phyloP scores from a whole-genome alignment of 2,113 vertebrate genomes.

The Alethe diademata region DNA sequence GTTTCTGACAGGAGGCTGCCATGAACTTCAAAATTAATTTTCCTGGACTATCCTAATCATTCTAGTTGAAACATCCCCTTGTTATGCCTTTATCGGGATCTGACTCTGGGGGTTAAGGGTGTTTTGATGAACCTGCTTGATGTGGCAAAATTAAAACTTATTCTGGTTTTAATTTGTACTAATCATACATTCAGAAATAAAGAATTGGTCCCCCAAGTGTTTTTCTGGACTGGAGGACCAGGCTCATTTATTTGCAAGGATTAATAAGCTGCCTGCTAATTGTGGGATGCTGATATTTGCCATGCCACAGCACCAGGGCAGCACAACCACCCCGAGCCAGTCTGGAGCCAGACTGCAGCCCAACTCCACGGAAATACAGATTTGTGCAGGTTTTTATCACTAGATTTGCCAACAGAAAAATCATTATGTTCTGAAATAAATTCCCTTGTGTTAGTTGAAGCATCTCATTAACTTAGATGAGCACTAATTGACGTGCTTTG shows the following conservation, averaged over 20 bases:
- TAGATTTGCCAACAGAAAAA: background rate
- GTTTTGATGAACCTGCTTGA: conserved; percentile 26
- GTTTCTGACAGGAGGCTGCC: conserved; percentile 25
- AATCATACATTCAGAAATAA: conserved; percentile 50
- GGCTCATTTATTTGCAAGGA: background rate
- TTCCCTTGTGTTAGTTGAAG: background rate
- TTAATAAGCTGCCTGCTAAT: conserved; percentile 33
- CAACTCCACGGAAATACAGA: background rate
- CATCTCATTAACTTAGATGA: background rate
- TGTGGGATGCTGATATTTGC: background rate
- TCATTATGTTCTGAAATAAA: background rate
- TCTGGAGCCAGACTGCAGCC: background rate
- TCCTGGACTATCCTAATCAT: conserved; percentile 27
- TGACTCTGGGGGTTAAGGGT: conserved; percentile 9
- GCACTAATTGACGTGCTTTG: background rate
- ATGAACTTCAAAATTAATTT: conserved; percentile 52
- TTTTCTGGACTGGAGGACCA: conserved; percentile 40
- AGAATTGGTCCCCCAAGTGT: conserved; percentile 55
- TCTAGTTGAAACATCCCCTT: background rate
- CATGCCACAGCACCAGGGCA: background rate
- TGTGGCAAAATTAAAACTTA: conserved; percentile 44
- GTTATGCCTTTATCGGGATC: background rate
- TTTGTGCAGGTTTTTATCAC: background rate
- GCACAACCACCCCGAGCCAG: accelerated
- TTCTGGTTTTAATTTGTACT: conserved; percentile 62